Evolutionary conservation across 2,113 vertebrate species (phyloP).

Genomic region (Tragelaphus buxtoni): DNA sequence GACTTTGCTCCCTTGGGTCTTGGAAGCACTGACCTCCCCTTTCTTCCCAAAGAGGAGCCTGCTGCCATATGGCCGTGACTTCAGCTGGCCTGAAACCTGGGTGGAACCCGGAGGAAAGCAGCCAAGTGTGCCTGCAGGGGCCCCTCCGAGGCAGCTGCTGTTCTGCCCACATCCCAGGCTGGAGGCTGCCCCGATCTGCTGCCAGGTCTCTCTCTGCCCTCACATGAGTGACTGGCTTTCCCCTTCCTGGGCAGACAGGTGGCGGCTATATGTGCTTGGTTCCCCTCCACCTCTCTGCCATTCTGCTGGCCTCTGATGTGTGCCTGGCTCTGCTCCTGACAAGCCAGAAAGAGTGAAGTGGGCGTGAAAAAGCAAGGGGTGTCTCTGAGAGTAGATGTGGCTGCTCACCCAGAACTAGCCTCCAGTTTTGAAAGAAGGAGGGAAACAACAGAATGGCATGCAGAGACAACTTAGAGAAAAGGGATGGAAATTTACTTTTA

Average conservation of each 20-base stretch:
- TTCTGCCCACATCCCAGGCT: conserved; percentile 8
- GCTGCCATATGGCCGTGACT: conserved; percentile 64
- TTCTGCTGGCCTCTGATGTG: not conserved
- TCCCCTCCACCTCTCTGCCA: not conserved
- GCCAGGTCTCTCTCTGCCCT: conserved; percentile 8
- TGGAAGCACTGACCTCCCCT: not conserved
- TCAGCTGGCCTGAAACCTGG: conserved; percentile 49
- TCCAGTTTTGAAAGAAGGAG: not conserved
- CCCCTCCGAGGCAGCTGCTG: conserved; percentile 53
- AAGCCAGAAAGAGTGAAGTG: not conserved
- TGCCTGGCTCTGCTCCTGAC: not conserved
- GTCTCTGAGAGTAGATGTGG: not conserved
- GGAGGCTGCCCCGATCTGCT: conserved; percentile 46
- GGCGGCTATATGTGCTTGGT: not conserved
- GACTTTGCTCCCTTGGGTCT: conserved; percentile 19
- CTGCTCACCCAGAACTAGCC: not conserved
- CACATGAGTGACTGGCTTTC: not conserved
- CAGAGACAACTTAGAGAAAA: not conserved
- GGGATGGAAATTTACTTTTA: not conserved
- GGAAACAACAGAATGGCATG: fast-evolving
- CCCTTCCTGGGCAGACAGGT: conserved; percentile 39
- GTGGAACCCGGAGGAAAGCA: conserved; percentile 57
- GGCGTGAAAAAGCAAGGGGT: not conserved
- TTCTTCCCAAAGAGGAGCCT: conserved; percentile 22
- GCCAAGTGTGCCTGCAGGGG: conserved; percentile 63